phyloP scores from a whole-genome alignment of 2,888 invertebrate genomes.

The Nemotelus nigrinus region DNA sequence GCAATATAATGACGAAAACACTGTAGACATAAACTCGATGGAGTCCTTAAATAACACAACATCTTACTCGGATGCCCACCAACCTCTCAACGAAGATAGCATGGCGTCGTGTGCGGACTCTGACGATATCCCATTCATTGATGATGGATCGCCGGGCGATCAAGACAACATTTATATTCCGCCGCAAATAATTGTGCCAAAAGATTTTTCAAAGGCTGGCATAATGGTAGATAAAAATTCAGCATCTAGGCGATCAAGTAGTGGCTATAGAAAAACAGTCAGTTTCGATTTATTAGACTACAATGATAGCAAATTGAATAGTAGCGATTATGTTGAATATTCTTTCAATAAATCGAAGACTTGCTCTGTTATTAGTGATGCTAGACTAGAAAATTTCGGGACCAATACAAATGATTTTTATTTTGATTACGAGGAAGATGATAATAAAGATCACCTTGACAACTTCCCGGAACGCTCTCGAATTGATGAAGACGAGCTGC shows the following conservation, averaged over 20 bases:
- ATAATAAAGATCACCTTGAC: neutral
- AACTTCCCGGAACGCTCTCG: neutral
- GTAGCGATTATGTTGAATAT: constrained; percentile 41
- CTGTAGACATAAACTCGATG: constrained; percentile 55
- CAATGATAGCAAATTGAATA: constrained; percentile 46
- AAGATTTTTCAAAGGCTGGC: constrained; percentile 46
- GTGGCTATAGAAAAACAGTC: constrained; percentile 62
- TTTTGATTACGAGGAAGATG: constrained; percentile 9
- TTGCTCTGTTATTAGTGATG: constrained; percentile 47
- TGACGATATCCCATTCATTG: constrained; percentile 65
- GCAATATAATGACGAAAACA: constrained; percentile 58
- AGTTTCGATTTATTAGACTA: constrained; percentile 62
- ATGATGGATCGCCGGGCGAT: constrained; percentile 64
- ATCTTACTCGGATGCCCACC: constrained; percentile 60
- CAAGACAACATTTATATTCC: constrained; percentile 54
- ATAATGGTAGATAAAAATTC: constrained; percentile 54
- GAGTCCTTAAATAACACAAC: constrained; percentile 57
- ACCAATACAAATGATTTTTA: constrained; percentile 38
- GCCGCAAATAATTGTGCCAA: constrained; percentile 47
- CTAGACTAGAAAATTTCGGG: constrained; percentile 45
- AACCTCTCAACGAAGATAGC: constrained; percentile 63
- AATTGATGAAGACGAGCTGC: constrained; percentile 48
- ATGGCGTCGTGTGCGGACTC: constrained; percentile 62
- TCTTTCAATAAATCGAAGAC: constrained; percentile 47
- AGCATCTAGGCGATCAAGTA: constrained; percentile 52